Conservation (phyloP, 1,140 invertebrate genomes). For the Bombus cullumanus region DNA sequence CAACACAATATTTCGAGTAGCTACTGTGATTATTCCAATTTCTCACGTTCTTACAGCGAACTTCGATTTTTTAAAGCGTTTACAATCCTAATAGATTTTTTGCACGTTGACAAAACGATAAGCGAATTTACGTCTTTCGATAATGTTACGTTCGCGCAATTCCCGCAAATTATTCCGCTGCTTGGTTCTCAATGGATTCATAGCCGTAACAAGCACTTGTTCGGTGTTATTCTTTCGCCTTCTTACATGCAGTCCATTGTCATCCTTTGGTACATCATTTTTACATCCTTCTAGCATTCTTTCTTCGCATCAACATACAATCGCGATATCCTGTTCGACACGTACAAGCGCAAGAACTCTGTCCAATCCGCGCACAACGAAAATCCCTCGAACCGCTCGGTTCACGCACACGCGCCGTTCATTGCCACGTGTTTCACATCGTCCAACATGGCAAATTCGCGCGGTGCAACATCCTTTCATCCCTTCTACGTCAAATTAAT, state of each 20-base stretch:
- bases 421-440: not conserved
- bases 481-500: not conserved
- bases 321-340: no score
- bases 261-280: no score
- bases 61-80: not conserved
- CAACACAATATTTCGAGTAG: no score
- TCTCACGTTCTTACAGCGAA: not conserved
- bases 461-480: not conserved
- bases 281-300: not conserved
- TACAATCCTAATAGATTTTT: not conserved
- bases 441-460: not conserved
- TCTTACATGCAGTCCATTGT: no score
- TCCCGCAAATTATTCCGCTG: no score
- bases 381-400: not conserved
- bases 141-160: no score
- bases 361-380: no score
- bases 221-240: no score
- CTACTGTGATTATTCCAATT: no score
- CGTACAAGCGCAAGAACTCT: no score
- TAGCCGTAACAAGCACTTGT: no score
- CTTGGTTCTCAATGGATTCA: no score
- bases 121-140: not conserved
- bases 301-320: not conserved
- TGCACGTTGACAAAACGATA: not conserved
- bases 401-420: not conserved